phyloP scores from a whole-genome alignment of 2,797 vertebrate species.

The Anguilla pacifica region DNA sequence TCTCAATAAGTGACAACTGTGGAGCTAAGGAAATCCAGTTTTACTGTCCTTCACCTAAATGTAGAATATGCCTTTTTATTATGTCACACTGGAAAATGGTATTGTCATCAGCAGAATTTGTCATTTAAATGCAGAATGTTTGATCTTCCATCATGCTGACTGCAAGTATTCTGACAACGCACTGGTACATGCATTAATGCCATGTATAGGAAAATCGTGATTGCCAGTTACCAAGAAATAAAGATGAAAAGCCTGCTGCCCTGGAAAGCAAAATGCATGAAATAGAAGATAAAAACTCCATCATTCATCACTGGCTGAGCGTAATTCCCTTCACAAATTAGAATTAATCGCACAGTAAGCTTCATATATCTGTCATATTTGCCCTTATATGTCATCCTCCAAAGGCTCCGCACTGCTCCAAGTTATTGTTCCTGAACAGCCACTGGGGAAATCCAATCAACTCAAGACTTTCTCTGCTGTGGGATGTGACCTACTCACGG shows the following conservation, averaged over 20 bases:
- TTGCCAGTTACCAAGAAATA: neutral
- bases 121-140: too few relatives aligned
- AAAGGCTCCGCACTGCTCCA: neutral
- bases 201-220: neutral
- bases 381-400: neutral
- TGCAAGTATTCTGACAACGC: neutral
- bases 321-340: neutral
- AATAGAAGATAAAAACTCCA: neutral
- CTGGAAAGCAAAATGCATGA: neutral
- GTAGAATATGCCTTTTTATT: too few relatives aligned
- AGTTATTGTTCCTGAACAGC: constrained; percentile 49
- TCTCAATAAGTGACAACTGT: neutral
- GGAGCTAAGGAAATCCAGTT: neutral
- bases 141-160: neutral
- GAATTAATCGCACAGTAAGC: neutral
- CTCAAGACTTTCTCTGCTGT: constrained; percentile 48
- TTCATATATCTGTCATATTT: constrained; percentile 7
- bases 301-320: neutral
- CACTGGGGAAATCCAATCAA: constrained; percentile 62
- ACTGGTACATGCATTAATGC: neutral
- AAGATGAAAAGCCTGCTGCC: neutral
- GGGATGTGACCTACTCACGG: constrained; percentile 61
- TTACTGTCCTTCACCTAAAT: too few relatives aligned
- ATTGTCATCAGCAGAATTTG: neutral
- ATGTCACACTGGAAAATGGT: neutral